Conservation (phyloP, 2,797 vertebrate genomes). For the Lateolabrax maculatus region DNA sequence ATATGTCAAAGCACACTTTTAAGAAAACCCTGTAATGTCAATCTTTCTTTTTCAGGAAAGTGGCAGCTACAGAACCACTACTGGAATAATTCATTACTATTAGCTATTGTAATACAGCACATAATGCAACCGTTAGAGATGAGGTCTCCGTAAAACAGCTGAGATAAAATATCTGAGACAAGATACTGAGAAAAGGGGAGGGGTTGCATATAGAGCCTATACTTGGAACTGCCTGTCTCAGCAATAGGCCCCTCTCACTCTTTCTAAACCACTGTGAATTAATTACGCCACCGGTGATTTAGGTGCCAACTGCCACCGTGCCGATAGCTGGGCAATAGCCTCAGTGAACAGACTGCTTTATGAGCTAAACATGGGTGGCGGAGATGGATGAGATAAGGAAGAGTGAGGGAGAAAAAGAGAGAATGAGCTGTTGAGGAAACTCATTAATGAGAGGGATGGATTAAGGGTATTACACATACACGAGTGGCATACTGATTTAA, state of each 20-base stretch:
- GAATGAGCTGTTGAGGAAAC: slow-evolving; percentile 31
- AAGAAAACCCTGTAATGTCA: neutral
- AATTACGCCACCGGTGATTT: slow-evolving; percentile 54
- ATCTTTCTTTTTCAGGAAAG: neutral
- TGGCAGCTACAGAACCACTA: neutral
- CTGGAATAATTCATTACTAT: slow-evolving; percentile 3
- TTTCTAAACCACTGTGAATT: slow-evolving; percentile 63
- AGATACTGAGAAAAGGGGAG: neutral
- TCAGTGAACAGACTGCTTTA: slow-evolving; percentile 52
- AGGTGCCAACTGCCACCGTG: slow-evolving; percentile 14
- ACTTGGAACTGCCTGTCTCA: slow-evolving; percentile 40
- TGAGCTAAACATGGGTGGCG: slow-evolving; percentile 33
- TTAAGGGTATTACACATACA: slow-evolving; percentile 26
- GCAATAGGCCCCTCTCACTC: slow-evolving; percentile 37
- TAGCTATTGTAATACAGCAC: slow-evolving; percentile 1
- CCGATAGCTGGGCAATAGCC: slow-evolving; percentile 23
- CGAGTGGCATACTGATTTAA: slow-evolving; percentile 36
- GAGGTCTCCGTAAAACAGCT: neutral
- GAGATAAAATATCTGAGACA: slow-evolving; percentile 17
- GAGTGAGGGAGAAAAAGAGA: slow-evolving; percentile 7
- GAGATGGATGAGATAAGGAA: slow-evolving; percentile 34
- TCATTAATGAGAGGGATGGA: slow-evolving; percentile 45
- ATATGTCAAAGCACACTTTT: neutral
- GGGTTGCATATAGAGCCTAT: neutral
- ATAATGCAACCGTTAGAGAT: slow-evolving; percentile 4